These are phyloP conservation scores for Chascanopsetta lugubris DNA, from an alignment of 2,113 vertebrate genomes.

Conservation along the genomic window DNA sequence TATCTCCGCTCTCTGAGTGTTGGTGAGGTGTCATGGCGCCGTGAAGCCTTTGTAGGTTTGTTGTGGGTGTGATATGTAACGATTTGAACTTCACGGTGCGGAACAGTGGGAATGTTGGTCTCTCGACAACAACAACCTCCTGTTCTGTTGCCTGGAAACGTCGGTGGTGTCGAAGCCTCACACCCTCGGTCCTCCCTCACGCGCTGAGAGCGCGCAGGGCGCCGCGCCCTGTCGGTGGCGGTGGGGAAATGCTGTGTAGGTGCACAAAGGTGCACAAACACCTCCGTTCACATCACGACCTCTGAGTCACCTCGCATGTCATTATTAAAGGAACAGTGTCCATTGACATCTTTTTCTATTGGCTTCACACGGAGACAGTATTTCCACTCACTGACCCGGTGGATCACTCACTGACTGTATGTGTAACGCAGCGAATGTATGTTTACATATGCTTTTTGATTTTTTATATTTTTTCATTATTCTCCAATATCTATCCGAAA, in stretches of 20 bases:
- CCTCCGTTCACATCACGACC: not conserved
- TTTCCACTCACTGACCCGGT: no score
- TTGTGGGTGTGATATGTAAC: not conserved
- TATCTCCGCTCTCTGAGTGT: not conserved
- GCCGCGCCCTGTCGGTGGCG: not conserved
- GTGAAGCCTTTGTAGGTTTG: not conserved
- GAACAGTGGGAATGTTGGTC: conserved; percentile 1
- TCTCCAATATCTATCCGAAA: no score
- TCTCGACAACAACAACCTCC: not conserved
- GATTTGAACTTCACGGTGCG: not conserved
- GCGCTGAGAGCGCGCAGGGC: not conserved
- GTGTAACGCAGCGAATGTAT: no score
- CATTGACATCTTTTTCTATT: no score
- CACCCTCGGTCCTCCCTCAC: not conserved
- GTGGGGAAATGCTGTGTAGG: not conserved
- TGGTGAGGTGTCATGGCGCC: not conserved
- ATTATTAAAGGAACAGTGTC: no score
- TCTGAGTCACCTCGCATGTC: no score
- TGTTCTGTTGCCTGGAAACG: conserved; percentile 1
- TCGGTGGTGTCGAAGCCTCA: not conserved
- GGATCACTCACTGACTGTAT: no score
- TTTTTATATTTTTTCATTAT: no score
- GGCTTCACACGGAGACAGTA: not conserved
- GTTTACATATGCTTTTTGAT: no score
- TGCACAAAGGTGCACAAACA: conserved; percentile 9